Conservation (phyloP, 2,113 vertebrate genomes). For the Pyxicephalus adspersus region DNA sequence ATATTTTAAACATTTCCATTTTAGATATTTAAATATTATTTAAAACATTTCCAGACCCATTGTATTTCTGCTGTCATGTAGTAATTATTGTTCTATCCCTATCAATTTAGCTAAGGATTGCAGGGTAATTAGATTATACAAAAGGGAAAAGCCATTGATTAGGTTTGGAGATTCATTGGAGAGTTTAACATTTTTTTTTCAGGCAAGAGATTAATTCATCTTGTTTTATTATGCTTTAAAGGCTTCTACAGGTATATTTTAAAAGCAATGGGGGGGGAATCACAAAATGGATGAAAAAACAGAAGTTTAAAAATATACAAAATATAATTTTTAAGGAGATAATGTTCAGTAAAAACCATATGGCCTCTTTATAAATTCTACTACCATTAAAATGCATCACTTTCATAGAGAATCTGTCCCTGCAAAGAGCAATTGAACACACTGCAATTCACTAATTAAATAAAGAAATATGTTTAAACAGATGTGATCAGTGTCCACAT, state of each 20-base stretch:
- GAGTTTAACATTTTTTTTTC: background rate
- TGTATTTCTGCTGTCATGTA: constrained; percentile 20
- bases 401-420: background rate
- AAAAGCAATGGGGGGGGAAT: background rate
- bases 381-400: background rate
- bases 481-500: too few relatives aligned
- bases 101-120: constrained; percentile 23
- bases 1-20: constrained; percentile 21
- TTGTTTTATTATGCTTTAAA: background rate
- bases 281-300: background rate
- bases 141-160: constrained; percentile 40
- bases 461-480: too few relatives aligned
- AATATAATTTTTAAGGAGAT: too few relatives aligned
- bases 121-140: constrained; percentile 30
- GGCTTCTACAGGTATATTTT: background rate
- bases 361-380: background rate
- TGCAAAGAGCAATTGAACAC: background rate
- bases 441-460: too few relatives aligned
- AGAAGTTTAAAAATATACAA: background rate
- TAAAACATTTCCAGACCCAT: constrained; percentile 2
- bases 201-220: background rate
- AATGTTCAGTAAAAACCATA: background rate
- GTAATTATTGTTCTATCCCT: constrained; percentile 35
- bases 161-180: constrained; percentile 4
- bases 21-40: too few relatives aligned